Conservation (phyloP, 2,113 vertebrate genomes). For the Pseudonaja textilis region DNA sequence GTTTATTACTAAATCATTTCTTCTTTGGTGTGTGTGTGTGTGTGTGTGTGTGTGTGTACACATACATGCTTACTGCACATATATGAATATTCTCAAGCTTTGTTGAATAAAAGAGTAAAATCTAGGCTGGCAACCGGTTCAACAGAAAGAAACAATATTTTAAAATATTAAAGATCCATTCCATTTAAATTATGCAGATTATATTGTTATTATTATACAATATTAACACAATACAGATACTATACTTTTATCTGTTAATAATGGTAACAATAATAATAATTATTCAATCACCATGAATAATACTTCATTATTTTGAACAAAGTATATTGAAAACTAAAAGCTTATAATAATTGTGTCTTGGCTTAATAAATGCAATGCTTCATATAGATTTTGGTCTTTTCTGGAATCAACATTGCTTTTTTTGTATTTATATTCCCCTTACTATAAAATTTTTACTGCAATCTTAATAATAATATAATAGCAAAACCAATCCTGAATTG, state of each 20-base stretch:
- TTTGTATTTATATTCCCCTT: background rate
- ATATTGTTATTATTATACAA: background rate
- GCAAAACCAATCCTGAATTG: background rate
- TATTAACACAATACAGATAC: background rate
- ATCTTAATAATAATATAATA: background rate
- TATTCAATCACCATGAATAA: background rate
- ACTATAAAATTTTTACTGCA: background rate
- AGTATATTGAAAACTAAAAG: background rate
- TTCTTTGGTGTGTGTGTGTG: background rate
- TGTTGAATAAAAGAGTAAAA: background rate
- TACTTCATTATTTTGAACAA: background rate
- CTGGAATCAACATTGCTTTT: background rate
- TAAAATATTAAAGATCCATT: background rate
- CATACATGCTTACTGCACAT: background rate
- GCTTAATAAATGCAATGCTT: background rate
- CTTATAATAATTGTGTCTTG: background rate
- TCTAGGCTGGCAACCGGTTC: background rate
- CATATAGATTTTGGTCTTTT: background rate
- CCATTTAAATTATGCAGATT: background rate
- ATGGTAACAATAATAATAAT: background rate
- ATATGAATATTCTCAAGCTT: background rate
- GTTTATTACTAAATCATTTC: background rate
- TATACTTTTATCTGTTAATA: background rate
- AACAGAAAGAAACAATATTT: background rate
- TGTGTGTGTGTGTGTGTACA: background rate